Evolutionary conservation across 1,140 invertebrate genomes (phyloP), one percentile per base, ranked within the genome.

Genomic region (Lithobius niger): DNA sequence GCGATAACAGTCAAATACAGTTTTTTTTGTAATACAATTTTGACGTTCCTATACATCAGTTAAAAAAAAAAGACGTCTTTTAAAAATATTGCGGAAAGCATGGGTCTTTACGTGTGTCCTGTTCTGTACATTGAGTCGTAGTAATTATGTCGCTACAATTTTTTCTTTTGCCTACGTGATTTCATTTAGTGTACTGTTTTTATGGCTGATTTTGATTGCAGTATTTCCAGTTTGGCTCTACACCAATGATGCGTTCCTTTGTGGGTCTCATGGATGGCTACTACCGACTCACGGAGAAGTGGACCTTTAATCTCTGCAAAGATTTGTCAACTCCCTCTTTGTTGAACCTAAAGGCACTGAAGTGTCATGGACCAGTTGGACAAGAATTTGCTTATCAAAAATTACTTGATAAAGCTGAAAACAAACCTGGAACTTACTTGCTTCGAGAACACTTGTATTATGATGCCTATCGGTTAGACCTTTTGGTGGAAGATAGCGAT

Each of bases 231-330:
- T 86, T 89, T 65, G 70, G 70, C 53, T 72, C 73, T 15, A 69
- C 76, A 45, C 63, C 70, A 47, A 65, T 77, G 26, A 73, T 87
- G 59, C 75, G 79, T 44, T 89, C 88, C 0, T 92, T 92, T 71
- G 81, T 93, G 48, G 86, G 85, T 48, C 73, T 82, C 18, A 69
- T 92, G 52, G 83, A 89, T 72, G 88, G 88, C 50, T 94, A 94
- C 69, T 92, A 91, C 66, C 80, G 89, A 61, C 72, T 93, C 49
- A 82, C 82, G 55, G 79, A 82, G 22, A 91, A 88, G 71, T 93
- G 88, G 88, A 91, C 82, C 25, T 88, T 88, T 65, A 88, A 92
- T 73, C 71, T 93, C 43, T 93, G 87, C 65, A 80, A 80, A 65
- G 81, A 88, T 59, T 75, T 87, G 40, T 68, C 75, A 51, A 86